phyloP scores from a whole-genome alignment of 2,113 vertebrate genomes.

The Craseonycteris thonglongyai region DNA sequence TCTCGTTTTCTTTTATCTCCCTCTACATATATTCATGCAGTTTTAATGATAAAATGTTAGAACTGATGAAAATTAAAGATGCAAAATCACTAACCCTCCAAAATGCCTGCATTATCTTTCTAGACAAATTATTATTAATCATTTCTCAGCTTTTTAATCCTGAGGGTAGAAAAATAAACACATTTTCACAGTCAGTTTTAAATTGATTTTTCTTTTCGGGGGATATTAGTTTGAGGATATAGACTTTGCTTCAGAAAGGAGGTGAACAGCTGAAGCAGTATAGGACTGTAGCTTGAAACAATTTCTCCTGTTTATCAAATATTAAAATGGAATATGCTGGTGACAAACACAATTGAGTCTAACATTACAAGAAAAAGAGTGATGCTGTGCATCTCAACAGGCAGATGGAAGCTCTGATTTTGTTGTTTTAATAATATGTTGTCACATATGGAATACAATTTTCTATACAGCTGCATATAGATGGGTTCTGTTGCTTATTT shows the following conservation, averaged over 20 bases:
- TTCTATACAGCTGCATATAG: constrained; percentile 18
- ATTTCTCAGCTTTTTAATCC: constrained; percentile 67
- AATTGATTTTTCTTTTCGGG: constrained; percentile 69
- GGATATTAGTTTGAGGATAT: constrained; percentile 66
- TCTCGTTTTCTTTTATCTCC: constrained; percentile 57
- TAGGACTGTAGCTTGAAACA: constrained; percentile 58
- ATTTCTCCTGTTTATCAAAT: constrained; percentile 76
- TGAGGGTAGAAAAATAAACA: constrained; percentile 70
- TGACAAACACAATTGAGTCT: constrained; percentile 72
- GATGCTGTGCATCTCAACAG: constrained; percentile 47
- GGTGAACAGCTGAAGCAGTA: constrained; percentile 21
- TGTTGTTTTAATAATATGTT: constrained; percentile 69
- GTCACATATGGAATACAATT: constrained; percentile 61
- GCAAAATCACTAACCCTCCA: background rate
- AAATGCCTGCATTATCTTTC: constrained; percentile 59
- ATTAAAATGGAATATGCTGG: constrained; percentile 77
- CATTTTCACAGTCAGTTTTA: constrained; percentile 59
- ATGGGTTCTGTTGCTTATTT: constrained; percentile 14
- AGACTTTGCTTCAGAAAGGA: constrained; percentile 53
- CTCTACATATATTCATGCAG: constrained; percentile 56
- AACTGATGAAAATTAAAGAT: constrained; percentile 68
- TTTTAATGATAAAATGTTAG: constrained; percentile 75
- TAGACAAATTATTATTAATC: constrained; percentile 69
- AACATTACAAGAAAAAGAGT: constrained; percentile 61
- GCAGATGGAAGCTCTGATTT: constrained; percentile 65